These are phyloP conservation scores for Gadopsis marmoratus DNA, from an alignment of 2,797 vertebrate genomes.

Conservation along the genomic window DNA sequence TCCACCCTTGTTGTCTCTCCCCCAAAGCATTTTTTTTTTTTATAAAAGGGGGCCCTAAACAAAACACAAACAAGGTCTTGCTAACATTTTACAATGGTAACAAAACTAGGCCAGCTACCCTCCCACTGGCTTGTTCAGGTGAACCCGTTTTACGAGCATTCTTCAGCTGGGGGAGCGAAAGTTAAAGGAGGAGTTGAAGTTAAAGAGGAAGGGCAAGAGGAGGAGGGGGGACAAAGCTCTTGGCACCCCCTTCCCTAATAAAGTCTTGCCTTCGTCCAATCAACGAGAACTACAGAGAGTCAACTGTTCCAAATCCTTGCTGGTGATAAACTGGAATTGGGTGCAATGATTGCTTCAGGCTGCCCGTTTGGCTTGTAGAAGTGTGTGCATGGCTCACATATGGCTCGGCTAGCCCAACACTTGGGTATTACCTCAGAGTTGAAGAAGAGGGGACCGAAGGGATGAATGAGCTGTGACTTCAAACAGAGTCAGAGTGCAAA, in stretches of 20 bases:
- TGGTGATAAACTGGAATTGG: slow-evolving; percentile 84
- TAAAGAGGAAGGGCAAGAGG: slow-evolving; percentile 80
- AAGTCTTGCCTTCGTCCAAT: slow-evolving; percentile 78
- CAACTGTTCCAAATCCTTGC: slow-evolving; percentile 80
- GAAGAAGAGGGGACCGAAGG: slow-evolving; percentile 66
- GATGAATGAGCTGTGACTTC: slow-evolving; percentile 67
- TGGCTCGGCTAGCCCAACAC: slow-evolving; percentile 74
- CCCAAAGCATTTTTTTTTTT: slow-evolving; percentile 72
- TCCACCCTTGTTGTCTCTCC: slow-evolving; percentile 68
- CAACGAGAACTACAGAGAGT: slow-evolving; percentile 69
- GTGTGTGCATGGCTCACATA: slow-evolving; percentile 82
- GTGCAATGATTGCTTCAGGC: slow-evolving; percentile 86
- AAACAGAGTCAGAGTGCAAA: slow-evolving; percentile 61
- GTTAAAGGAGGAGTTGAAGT: slow-evolving; percentile 83
- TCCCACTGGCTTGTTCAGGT: slow-evolving; percentile 86
- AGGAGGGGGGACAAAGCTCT: slow-evolving; percentile 69
- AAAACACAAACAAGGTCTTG: slow-evolving; percentile 85
- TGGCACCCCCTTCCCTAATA: slow-evolving; percentile 82
- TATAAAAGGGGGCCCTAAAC: slow-evolving; percentile 81
- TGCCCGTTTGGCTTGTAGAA: slow-evolving; percentile 80
- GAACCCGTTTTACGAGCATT: slow-evolving; percentile 87
- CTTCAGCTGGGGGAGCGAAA: slow-evolving; percentile 84
- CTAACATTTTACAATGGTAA: slow-evolving; percentile 85
- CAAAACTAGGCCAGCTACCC: slow-evolving; percentile 79
- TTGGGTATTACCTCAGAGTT: slow-evolving; percentile 75